These are phyloP conservation scores for Acleris sparsana DNA, from an alignment of 2,888 invertebrate species.

Conservation along the genomic window DNA sequence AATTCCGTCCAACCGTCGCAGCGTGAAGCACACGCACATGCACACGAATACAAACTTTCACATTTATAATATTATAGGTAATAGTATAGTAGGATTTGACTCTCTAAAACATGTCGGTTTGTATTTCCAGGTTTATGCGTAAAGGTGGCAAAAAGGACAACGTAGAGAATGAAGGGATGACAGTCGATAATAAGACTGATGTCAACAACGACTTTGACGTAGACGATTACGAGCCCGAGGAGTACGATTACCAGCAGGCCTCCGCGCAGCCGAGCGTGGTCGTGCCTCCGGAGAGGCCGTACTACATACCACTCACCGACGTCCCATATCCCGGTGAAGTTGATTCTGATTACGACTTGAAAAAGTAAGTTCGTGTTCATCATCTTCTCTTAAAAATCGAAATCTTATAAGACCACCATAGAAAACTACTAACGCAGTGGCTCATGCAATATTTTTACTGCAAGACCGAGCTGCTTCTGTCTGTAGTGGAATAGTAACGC, in stretches of 20 bases:
- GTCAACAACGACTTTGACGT: slow-evolving; percentile 67
- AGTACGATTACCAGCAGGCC: slow-evolving; percentile 51
- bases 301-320: slow-evolving; percentile 67
- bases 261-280: slow-evolving; percentile 46
- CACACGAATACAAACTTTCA: no score
- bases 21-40: no score
- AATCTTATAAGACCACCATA: no score
- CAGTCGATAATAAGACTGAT: slow-evolving; percentile 5
- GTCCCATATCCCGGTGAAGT: slow-evolving; percentile 70
- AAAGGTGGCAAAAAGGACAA: slow-evolving; percentile 55
- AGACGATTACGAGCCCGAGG: slow-evolving; percentile 57
- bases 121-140: slow-evolving; percentile 55
- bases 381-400: no score
- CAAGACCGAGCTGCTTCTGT: no score
- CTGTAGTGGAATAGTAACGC: no score
- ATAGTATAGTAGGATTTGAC: not conserved
- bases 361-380: slow-evolving; percentile 54
- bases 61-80: no score
- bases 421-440: no score
- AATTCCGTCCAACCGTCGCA: no score
- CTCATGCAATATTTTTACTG: no score
- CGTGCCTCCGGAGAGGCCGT: slow-evolving; percentile 55
- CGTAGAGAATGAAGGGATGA: no score
- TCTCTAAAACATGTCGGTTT: not conserved
- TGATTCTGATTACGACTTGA: slow-evolving; percentile 66